These are phyloP conservation scores for Tonatia bakeri DNA, from an alignment of 2,113 vertebrate genomes.

Conservation along the genomic window DNA sequence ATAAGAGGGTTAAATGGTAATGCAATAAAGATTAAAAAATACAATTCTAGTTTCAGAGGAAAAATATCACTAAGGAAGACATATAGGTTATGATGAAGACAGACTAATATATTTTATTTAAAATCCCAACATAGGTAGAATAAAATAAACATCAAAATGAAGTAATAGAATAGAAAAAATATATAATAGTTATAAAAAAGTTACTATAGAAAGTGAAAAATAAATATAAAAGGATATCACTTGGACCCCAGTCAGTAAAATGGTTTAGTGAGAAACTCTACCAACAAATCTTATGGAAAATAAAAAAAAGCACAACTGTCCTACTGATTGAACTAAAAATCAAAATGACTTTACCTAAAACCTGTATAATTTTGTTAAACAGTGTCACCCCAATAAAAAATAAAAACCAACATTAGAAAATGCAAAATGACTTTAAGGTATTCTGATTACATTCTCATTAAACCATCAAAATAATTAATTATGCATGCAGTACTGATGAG, in stretches of 20 bases:
- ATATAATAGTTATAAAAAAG: neutral
- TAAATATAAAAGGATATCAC: neutral
- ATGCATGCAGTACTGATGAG: neutral
- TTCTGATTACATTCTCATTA: neutral
- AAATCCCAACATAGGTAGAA: neutral
- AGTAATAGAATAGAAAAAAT: neutral
- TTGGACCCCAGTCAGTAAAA: neutral
- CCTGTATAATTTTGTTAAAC: neutral
- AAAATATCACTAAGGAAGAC: neutral
- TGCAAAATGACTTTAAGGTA: neutral
- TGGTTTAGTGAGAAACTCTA: neutral
- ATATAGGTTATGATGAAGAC: neutral
- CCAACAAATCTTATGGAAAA: neutral
- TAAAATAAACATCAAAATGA: neutral
- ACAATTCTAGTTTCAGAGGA: neutral
- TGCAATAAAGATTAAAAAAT: too few species aligned
- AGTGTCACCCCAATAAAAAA: neutral
- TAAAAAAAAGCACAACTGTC: neutral
- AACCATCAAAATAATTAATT: neutral
- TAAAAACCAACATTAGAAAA: neutral
- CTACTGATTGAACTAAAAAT: neutral
- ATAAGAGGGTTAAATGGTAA: too few species aligned
- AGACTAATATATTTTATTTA: neutral
- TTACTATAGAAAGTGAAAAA: slow-evolving; percentile 3
- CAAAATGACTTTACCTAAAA: neutral